Conservation (phyloP, 2,113 vertebrate genomes). For the Mobula birostris region DNA sequence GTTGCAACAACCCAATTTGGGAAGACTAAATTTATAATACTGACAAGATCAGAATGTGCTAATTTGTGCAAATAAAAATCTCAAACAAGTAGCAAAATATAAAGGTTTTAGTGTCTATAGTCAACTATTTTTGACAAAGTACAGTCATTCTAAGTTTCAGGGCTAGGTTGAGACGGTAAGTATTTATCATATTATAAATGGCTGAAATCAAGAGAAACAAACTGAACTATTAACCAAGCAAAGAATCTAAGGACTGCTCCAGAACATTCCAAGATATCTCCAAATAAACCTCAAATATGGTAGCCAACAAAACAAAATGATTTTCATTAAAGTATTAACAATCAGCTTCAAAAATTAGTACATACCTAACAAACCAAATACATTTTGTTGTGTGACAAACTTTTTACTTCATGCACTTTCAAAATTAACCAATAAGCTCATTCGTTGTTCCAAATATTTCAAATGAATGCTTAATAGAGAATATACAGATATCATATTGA, state of each 20-base stretch:
- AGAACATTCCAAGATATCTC: not conserved
- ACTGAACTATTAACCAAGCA: not conserved
- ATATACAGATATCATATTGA: not conserved
- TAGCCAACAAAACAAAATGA: not conserved
- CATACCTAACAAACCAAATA: not conserved
- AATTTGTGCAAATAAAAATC: not conserved
- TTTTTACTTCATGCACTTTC: not conserved
- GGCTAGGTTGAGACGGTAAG: not conserved
- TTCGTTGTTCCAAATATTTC: not conserved
- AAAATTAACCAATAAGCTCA: not conserved
- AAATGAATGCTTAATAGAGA: not conserved
- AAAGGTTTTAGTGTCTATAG: not conserved
- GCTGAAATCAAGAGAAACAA: not conserved
- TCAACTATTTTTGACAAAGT: not conserved
- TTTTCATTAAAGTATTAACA: not conserved
- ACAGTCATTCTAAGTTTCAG: constrained; percentile 13
- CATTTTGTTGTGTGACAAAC: not conserved
- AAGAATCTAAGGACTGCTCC: too few species aligned
- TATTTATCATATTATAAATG: not conserved
- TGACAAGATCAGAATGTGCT: not conserved
- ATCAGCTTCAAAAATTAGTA: not conserved
- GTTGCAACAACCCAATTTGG: not conserved
- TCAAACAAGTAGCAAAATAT: not conserved
- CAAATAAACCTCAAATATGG: not conserved
- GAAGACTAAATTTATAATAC: not conserved